Evolutionary conservation across 2,113 vertebrate species (phyloP).

Genomic region (Mobula birostris): DNA sequence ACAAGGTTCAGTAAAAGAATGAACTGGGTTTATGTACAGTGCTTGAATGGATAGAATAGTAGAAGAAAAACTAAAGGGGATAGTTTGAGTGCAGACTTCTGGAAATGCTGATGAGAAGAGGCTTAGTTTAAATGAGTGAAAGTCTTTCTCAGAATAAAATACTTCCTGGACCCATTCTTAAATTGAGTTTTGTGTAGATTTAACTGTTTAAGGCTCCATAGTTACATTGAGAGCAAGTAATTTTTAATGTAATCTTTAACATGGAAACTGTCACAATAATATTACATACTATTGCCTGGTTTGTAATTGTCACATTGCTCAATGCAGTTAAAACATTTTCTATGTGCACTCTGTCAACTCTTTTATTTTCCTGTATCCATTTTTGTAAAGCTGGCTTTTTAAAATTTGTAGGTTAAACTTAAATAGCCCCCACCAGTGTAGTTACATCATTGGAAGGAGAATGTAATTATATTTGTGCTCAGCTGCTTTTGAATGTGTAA

Average conservation of each 20-base stretch:
- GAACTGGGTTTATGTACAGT: conserved; percentile 6
- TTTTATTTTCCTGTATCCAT: background rate
- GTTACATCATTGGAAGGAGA: background rate
- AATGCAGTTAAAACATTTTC: background rate
- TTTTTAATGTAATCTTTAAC: background rate
- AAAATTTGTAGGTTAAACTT: background rate
- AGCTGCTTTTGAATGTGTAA: background rate
- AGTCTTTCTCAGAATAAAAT: conserved; percentile 3
- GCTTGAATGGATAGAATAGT: conserved; percentile 20
- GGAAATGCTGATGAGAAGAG: conserved; percentile 22
- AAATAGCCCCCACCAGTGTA: background rate
- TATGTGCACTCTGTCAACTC: background rate
- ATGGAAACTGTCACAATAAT: conserved; percentile 8
- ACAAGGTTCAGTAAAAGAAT: conserved; percentile 10
- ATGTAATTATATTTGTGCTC: background rate
- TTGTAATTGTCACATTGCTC: conserved; percentile 17
- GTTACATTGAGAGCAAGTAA: background rate
- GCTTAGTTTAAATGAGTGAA: conserved; percentile 23
- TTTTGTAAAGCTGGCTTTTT: background rate
- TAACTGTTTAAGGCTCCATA: conserved; percentile 5
- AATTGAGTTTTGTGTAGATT: conserved; percentile 20
- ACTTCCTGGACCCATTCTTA: background rate
- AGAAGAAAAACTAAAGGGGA: conserved; percentile 24
- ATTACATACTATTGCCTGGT: background rate
- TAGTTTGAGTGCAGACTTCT: conserved; percentile 19